Percentiles rank a stretch among this genome's conserved stretches.
phyloP scores from a whole-genome alignment of 2,888 invertebrate genomes.

The Marasmarcha lunaedactyla region DNA sequence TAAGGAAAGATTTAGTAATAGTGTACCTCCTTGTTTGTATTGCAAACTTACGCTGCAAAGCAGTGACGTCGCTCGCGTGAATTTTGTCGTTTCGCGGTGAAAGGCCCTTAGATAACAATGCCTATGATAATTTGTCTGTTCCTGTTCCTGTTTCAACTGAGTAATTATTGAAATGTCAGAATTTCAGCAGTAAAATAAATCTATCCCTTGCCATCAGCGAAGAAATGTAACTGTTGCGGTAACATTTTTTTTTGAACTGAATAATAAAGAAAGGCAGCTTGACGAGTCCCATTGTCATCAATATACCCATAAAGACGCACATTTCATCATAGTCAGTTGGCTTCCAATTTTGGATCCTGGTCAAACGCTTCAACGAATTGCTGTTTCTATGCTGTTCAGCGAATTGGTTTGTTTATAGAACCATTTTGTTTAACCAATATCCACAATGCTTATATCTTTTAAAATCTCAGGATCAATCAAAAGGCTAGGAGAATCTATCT shows the following conservation, averaged over 20 bases:
- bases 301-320: not conserved
- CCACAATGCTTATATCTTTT: too few relatives aligned
- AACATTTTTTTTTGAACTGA: not conserved
- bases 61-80: too few relatives aligned
- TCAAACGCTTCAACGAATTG: not conserved
- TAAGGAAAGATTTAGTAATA: too few relatives aligned
- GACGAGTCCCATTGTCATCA: not conserved
- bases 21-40: too few relatives aligned
- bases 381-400: not conserved
- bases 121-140: not conserved
- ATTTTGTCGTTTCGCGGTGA: too few relatives aligned
- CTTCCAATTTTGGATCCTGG: not conserved
- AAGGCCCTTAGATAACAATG: too few relatives aligned
- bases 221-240: not conserved
- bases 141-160: not conserved
- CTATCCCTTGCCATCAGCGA: not conserved
- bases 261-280: not conserved
- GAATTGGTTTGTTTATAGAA: not conserved
- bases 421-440: too few relatives aligned
- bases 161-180: not conserved
- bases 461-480: too few relatives aligned
- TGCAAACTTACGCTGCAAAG: too few relatives aligned
- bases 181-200: not conserved
- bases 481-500: too few relatives aligned
- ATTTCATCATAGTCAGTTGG: not conserved